Conservation (phyloP, 2,797 vertebrate genomes). For the Liasis olivaceus region DNA sequence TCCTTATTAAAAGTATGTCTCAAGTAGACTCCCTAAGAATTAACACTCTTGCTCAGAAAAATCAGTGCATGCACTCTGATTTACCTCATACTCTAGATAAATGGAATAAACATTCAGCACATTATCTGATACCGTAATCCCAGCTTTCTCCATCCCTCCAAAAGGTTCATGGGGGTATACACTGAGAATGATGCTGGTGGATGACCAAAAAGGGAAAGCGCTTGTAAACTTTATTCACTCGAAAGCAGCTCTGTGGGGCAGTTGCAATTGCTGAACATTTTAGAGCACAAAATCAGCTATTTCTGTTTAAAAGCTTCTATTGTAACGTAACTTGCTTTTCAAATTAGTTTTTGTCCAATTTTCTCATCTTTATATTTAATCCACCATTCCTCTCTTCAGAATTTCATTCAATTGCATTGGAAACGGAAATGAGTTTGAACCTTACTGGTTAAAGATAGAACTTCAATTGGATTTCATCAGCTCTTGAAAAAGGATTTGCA, state of each 20-base stretch:
- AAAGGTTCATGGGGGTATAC: neutral
- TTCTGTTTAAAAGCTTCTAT: neutral
- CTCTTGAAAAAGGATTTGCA: neutral
- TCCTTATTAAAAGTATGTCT: neutral
- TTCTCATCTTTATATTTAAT: neutral
- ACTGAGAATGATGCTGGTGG: neutral
- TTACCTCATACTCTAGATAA: neutral
- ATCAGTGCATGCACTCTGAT: neutral
- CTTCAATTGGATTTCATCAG: constrained; percentile 17
- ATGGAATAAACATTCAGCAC: neutral
- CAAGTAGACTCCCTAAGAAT: neutral
- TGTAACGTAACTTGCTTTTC: neutral
- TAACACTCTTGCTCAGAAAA: neutral
- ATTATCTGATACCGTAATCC: neutral
- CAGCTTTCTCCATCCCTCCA: neutral
- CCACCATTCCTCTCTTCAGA: neutral
- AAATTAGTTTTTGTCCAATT: neutral
- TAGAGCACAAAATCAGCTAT: neutral
- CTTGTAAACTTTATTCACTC: neutral
- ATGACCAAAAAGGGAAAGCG: neutral
- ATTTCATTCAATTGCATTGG: neutral
- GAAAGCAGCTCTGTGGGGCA: neutral
- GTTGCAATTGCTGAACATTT: neutral
- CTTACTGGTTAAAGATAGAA: neutral
- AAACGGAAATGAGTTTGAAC: constrained; percentile 17